These are phyloP conservation scores for Chydorus sphaericus DNA, from an alignment of 2,888 invertebrate genomes.

Conservation along the genomic window DNA sequence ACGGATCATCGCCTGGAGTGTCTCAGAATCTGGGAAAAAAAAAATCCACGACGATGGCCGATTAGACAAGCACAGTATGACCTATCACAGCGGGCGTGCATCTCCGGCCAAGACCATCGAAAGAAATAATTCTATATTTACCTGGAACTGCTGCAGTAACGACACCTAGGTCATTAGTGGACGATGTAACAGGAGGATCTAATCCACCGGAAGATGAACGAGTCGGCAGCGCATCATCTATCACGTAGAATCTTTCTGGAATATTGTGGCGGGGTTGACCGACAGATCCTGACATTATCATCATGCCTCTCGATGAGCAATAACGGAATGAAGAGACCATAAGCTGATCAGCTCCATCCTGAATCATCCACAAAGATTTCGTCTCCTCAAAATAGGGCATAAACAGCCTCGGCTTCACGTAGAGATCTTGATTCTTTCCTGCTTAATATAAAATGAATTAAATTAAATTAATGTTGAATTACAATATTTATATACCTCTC, in stretches of 20 bases:
- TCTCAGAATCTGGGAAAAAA: slow-evolving; percentile 58
- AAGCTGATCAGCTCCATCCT: slow-evolving; percentile 67
- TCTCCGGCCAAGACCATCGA: too few species aligned
- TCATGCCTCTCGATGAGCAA: slow-evolving; percentile 47
- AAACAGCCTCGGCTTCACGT: slow-evolving; percentile 72
- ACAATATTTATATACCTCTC: too few species aligned
- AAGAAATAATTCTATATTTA: slow-evolving; percentile 1
- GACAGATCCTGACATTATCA: slow-evolving; percentile 3
- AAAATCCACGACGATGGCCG: too few species aligned
- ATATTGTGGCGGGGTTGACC: too few species aligned
- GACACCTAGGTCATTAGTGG: slow-evolving; percentile 42
- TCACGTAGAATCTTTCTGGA: slow-evolving; percentile 88
- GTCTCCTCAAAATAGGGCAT: slow-evolving; percentile 90
- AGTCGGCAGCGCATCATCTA: slow-evolving; percentile 40
- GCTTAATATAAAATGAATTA: too few species aligned
- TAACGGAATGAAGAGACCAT: too few species aligned
- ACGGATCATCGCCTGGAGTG: slow-evolving; percentile 63
- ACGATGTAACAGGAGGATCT: neutral
- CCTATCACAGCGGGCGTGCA: too few species aligned
- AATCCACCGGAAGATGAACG: slow-evolving; percentile 23
- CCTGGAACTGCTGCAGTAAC: slow-evolving; percentile 36
- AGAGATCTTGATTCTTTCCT: slow-evolving; percentile 29
- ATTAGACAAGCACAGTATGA: too few species aligned
- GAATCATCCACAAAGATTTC: slow-evolving; percentile 71
- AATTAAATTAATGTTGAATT: too few species aligned